A percentile compares a stretch with the other conserved stretches of the same genome.
These are phyloP conservation scores for Rhadinocentrus ornatus DNA, from an alignment of 2,797 vertebrate genomes.

Conservation along the genomic window DNA sequence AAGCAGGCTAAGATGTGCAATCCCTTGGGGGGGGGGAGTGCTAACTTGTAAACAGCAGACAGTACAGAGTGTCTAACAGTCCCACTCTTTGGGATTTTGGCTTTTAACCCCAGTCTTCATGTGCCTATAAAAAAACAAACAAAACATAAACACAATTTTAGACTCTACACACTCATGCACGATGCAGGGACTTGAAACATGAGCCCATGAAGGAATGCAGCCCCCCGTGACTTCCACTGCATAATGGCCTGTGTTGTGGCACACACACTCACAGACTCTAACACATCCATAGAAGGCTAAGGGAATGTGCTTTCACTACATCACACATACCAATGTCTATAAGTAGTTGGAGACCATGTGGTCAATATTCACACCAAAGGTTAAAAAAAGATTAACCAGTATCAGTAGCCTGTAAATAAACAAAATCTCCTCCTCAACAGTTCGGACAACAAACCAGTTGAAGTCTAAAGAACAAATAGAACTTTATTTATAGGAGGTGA, in stretches of 20 bases:
- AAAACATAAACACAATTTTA: conserved; percentile 54
- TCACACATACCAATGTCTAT: conserved; percentile 36
- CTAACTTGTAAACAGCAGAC: conserved; percentile 55
- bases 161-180: conserved; percentile 42
- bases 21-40: conserved; percentile 21
- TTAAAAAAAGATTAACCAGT: not conserved
- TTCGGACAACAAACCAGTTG: conserved; percentile 28
- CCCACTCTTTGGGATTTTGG: conserved; percentile 52
- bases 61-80: conserved; percentile 43
- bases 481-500: conserved; percentile 67
- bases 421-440: conserved; percentile 25
- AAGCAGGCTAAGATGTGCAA: conserved; percentile 41
- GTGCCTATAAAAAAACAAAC: conserved; percentile 45
- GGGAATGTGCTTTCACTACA: conserved; percentile 52
- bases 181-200: conserved; percentile 62
- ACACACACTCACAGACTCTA: conserved; percentile 28
- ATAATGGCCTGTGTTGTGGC: conserved; percentile 67
- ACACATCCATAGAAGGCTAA: conserved; percentile 43
- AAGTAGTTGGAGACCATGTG: conserved; percentile 17
- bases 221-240: conserved; percentile 54
- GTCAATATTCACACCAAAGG: not conserved
- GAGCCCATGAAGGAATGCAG: conserved; percentile 72
- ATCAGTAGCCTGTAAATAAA: not conserved
- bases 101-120: conserved; percentile 55
- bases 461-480: conserved; percentile 48